Percentiles rank a stretch among this genome's conserved stretches.
Evolutionary conservation across 2,888 invertebrate species (phyloP).

Genomic region (Dastarcus helophoroides): DNA sequence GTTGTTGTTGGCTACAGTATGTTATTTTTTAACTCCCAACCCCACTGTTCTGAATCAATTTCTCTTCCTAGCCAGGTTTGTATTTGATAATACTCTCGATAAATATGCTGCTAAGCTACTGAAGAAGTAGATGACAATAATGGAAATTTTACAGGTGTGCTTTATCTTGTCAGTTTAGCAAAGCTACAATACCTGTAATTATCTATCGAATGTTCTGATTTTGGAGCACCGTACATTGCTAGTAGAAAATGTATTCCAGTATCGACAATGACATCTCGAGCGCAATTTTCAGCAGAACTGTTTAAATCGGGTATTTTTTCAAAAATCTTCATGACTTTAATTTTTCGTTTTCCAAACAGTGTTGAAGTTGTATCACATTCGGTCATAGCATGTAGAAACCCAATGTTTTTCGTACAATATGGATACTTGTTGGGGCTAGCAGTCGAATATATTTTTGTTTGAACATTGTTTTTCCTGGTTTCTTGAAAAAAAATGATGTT

Average conservation of each 20-base stretch:
- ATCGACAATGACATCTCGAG: slow-evolving; percentile 8
- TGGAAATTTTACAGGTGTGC: too few relatives aligned
- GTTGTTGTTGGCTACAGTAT: too few relatives aligned
- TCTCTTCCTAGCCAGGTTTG: too few relatives aligned
- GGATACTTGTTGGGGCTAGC: too few relatives aligned
- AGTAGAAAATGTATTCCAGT: slow-evolving; percentile 8
- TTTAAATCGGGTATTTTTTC: slow-evolving; percentile 4
- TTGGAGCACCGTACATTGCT: slow-evolving; percentile 8
- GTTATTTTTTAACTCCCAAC: too few relatives aligned
- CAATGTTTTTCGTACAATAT: slow-evolving; percentile 4
- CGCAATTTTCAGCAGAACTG: slow-evolving; percentile 6
- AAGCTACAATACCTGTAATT: slow-evolving; percentile 5
- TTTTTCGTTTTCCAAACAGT: slow-evolving; percentile 7
- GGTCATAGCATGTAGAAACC: slow-evolving; percentile 4
- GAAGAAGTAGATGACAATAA: too few relatives aligned
- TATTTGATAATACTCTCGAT: too few relatives aligned
- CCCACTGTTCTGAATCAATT: too few relatives aligned
- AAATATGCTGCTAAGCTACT: too few relatives aligned
- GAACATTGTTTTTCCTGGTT: too few relatives aligned
- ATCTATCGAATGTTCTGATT: slow-evolving; percentile 4
- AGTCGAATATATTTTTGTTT: slow-evolving; percentile 4
- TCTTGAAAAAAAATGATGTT: too few relatives aligned
- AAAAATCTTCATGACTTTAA: slow-evolving; percentile 6
- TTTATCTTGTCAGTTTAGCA: slow-evolving; percentile 4
- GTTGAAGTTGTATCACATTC: too few relatives aligned